Percentiles rank a stretch among this genome's conserved stretches.
phyloP scores from a whole-genome alignment of 2,888 invertebrate genomes.

The Aproaerema taeniolella region DNA sequence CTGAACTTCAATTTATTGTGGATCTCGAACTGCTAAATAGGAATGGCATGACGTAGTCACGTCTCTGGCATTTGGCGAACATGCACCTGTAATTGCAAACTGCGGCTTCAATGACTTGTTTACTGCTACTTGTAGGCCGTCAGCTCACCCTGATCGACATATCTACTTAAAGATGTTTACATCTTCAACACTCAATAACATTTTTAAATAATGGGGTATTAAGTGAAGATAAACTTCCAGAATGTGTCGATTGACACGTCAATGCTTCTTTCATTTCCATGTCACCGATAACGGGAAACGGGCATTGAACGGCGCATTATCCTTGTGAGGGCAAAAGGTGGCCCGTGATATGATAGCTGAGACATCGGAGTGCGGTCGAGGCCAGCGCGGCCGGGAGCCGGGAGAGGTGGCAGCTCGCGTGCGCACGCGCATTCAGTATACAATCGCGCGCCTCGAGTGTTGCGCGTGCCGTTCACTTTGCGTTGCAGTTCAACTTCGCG shows the following conservation, averaged over 20 bases:
- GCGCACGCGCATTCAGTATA: conserved; percentile 59
- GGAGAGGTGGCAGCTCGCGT: conserved; percentile 57
- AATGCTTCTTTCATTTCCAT: conserved; percentile 10
- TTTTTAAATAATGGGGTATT: no score
- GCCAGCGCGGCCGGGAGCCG: conserved; percentile 68
- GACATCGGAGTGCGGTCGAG: conserved; percentile 55
- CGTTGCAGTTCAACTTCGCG: conserved; percentile 41
- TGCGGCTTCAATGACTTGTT: no score
- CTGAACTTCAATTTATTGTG: conserved; percentile 31
- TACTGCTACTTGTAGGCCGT: no score
- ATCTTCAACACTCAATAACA: no score
- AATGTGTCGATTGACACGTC: no score
- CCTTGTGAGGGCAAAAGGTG: conserved; percentile 64
- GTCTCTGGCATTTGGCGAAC: conserved; percentile 29
- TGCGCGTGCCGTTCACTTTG: conserved; percentile 58
- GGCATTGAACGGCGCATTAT: conserved; percentile 58
- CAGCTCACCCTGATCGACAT: no score
- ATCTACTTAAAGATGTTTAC: no score
- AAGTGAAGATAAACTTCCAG: no score
- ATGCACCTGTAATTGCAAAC: neutral
- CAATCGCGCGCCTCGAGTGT: conserved; percentile 65
- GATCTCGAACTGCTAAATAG: conserved; percentile 18
- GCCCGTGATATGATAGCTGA: conserved; percentile 53
- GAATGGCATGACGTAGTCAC: conserved; percentile 20
- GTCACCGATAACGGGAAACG: conserved; percentile 48